Evolutionary conservation across 1,140 invertebrate species (phyloP).

Genomic region (Drusus annulatus): DNA sequence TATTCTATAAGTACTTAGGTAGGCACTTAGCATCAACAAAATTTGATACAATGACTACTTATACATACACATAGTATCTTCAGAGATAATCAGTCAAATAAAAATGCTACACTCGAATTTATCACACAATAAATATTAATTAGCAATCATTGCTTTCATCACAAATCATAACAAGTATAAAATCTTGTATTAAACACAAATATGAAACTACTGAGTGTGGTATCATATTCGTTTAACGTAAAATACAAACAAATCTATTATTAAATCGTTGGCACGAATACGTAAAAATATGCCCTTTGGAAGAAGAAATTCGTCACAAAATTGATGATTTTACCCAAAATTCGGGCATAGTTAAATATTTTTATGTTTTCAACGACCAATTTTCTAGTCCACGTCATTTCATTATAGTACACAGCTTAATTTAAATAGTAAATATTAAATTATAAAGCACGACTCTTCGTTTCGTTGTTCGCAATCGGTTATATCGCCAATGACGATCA

Average conservation of each 20-base stretch:
- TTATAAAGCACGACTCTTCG: background rate
- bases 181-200: background rate
- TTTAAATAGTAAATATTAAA: background rate
- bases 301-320: background rate
- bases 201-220: background rate
- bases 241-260: no score
- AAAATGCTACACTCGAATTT: no score
- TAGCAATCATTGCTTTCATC: background rate
- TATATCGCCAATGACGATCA: conserved; percentile 12
- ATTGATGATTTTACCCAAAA: conserved; percentile 11
- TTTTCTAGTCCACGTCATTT: conserved; percentile 35
- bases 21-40: no score
- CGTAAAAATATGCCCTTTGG: no score
- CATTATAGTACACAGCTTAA: conserved; percentile 22
- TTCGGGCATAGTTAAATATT: conserved; percentile 22
- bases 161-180: background rate
- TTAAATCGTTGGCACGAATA: no score
- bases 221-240: no score
- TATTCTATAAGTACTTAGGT: no score
- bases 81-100: no score
- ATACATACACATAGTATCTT: no score
- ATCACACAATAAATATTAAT: background rate
- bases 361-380: conserved; percentile 18
- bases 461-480: background rate
- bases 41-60: no score